Percentiles rank a stretch among this genome's conserved stretches.
Conservation (phyloP, 2,797 vertebrate species). For the Coilia nasus region DNA sequence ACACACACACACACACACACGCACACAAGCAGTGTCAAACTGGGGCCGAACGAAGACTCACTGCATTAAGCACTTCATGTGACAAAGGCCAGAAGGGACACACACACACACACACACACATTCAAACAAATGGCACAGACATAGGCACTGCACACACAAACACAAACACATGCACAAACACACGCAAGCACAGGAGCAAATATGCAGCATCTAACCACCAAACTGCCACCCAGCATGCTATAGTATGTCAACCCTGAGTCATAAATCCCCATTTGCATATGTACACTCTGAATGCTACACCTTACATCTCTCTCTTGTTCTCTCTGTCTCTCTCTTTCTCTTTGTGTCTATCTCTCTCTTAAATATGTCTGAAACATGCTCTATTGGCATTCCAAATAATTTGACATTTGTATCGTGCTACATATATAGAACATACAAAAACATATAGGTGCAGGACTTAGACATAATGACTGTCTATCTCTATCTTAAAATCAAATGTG, state of each 20-base stretch:
- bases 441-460: too few relatives aligned
- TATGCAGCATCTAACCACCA: neutral
- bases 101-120: neutral
- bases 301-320: neutral
- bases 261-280: neutral
- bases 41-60: neutral
- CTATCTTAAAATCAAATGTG: too few relatives aligned
- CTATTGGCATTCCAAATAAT: too few relatives aligned
- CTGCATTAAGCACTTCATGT: neutral
- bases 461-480: too few relatives aligned
- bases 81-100: neutral
- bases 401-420: too few relatives aligned
- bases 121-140: neutral
- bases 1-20: too few relatives aligned
- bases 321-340: neutral
- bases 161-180: neutral
- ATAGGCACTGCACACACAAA: neutral
- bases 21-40: neutral
- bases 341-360: neutral
- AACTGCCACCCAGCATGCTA: neutral
- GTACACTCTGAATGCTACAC: neutral
- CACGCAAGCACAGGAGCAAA: neutral
- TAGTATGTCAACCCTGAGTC: neutral
- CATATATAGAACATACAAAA: too few relatives aligned
- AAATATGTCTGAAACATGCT: too few relatives aligned